Evolutionary conservation across 2,113 vertebrate species (phyloP).

Genomic region (Ammodramus savannarum): DNA sequence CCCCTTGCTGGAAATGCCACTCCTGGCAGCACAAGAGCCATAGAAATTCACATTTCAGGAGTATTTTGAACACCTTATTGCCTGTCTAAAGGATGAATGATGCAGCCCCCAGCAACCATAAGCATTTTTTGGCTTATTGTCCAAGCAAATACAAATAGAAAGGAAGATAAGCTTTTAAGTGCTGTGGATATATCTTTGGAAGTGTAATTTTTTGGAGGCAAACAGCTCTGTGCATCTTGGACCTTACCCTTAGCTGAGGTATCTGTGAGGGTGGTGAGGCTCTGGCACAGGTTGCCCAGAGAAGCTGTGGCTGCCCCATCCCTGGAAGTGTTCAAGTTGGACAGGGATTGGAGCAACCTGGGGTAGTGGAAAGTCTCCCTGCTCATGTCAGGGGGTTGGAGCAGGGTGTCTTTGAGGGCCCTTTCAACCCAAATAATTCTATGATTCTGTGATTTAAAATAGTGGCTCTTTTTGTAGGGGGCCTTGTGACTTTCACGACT

Average conservation of each 20-base stretch:
- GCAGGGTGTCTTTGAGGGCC: background rate
- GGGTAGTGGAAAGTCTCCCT: background rate
- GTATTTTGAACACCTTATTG: background rate
- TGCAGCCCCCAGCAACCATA: background rate
- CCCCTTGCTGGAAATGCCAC: accelerated
- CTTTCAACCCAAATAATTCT: background rate
- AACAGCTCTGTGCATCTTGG: background rate
- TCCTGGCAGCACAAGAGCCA: accelerated
- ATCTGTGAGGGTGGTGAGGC: background rate
- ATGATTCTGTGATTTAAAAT: background rate
- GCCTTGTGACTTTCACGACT: background rate
- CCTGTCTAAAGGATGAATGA: too few relatives aligned
- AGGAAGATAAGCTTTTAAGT: background rate
- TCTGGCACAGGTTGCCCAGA: background rate
- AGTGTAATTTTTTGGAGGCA: background rate
- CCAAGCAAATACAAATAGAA: background rate
- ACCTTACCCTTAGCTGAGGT: background rate
- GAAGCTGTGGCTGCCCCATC: background rate
- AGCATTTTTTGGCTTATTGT: background rate
- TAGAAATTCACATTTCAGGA: background rate
- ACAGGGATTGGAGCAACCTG: background rate
- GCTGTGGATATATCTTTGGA: background rate
- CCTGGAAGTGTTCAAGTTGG: background rate
- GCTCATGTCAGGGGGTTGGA: background rate
- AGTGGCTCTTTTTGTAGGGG: background rate